Evolutionary conservation across 2,113 vertebrate genomes (phyloP).

Genomic region (Tricholaema leucomelas): DNA sequence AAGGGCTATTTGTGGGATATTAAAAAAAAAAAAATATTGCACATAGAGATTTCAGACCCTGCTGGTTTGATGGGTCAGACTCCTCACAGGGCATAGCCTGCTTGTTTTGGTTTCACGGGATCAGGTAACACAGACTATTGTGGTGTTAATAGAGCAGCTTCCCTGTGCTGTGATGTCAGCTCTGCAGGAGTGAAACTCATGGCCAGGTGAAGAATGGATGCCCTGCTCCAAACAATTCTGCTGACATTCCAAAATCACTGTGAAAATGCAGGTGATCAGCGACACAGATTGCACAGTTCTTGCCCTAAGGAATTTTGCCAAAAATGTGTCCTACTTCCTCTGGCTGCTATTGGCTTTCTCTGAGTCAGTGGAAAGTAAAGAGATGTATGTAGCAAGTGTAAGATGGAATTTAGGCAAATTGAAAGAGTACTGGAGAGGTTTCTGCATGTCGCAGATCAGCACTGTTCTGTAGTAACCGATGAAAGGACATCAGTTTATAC

Average conservation of each 20-base stretch:
- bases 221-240: background rate
- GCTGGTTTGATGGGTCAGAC: background rate
- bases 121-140: background rate
- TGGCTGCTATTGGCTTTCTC: background rate
- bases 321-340: background rate
- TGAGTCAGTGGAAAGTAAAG: background rate
- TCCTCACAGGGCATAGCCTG: background rate
- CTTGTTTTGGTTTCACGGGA: background rate
- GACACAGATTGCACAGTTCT: background rate
- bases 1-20: fast-evolving
- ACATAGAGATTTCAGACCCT: background rate
- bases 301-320: background rate
- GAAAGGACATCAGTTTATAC: background rate
- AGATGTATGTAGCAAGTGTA: background rate
- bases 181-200: background rate
- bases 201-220: background rate
- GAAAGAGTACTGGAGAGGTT: background rate
- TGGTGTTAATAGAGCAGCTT: background rate
- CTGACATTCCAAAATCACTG: background rate
- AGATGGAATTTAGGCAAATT: background rate
- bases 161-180: background rate
- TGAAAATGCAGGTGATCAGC: background rate
- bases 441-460: background rate
- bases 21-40: background rate
- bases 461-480: background rate